phyloP scores from a whole-genome alignment of 2,797 vertebrate species.

The Craterocephalus amniculus region DNA sequence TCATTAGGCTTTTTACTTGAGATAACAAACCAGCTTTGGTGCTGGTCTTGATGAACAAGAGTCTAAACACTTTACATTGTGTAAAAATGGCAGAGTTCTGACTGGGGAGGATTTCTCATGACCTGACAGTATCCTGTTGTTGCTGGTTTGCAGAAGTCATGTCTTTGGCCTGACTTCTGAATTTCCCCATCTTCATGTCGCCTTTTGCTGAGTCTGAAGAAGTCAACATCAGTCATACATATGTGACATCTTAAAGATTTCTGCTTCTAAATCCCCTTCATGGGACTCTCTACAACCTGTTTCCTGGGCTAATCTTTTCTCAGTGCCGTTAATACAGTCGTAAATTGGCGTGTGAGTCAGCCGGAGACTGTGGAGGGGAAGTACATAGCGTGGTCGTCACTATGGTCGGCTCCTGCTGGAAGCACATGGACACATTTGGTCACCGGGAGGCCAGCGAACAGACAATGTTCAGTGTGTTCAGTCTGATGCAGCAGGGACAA shows the following conservation, averaged over 20 bases:
- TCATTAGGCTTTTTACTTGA: not conserved
- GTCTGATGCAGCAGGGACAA: conserved; percentile 50
- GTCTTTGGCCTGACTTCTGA: too few relatives aligned
- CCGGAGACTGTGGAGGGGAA: not conserved
- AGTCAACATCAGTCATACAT: not conserved
- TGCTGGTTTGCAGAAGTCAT: too few relatives aligned
- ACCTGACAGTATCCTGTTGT: too few relatives aligned
- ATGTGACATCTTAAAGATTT: conserved; percentile 7
- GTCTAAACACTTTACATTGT: too few relatives aligned
- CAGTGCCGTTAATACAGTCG: conserved; percentile 10
- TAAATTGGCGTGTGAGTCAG: conserved; percentile 10
- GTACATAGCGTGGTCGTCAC: not conserved
- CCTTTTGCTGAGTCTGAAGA: not conserved
- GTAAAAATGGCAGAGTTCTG: too few relatives aligned
- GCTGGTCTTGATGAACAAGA: too few relatives aligned
- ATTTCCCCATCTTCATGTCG: too few relatives aligned
- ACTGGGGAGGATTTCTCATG: too few relatives aligned
- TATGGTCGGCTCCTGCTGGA: not conserved
- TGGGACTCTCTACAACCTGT: conserved; percentile 1
- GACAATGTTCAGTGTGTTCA: conserved; percentile 59
- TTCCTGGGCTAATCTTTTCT: not conserved
- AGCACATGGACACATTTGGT: conserved; percentile 34
- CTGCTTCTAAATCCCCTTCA: conserved; percentile 32
- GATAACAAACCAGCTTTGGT: too few relatives aligned
- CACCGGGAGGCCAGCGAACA: conserved; percentile 44